A percentile compares a stretch with the other conserved stretches of the same genome.
These are phyloP conservation scores for Cyprinodon brontotheroides DNA, from an alignment of 2,113 vertebrate species.

Conservation along the genomic window DNA sequence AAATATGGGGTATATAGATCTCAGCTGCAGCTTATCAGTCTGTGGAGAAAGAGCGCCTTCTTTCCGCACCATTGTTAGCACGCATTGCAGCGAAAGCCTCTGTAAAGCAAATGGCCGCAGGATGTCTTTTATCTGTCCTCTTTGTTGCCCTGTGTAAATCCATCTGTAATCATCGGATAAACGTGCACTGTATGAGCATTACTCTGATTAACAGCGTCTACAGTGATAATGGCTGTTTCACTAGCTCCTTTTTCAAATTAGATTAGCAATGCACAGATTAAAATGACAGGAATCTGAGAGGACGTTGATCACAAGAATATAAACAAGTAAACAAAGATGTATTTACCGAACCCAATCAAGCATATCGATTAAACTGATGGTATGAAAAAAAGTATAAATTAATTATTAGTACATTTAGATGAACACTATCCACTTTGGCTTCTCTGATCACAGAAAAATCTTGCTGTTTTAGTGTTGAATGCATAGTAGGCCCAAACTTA, in stretches of 20 bases:
- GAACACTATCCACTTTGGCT: too few species aligned
- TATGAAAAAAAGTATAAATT: not conserved
- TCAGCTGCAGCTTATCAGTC: conserved; percentile 16
- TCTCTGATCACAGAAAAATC: too few species aligned
- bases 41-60: not conserved
- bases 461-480: too few species aligned
- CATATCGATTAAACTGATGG: not conserved
- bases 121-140: conserved; percentile 12
- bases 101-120: conserved; percentile 4
- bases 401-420: not conserved
- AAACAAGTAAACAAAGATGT: not conserved
- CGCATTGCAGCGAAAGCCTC: conserved; percentile 6
- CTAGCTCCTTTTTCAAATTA: not conserved
- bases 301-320: not conserved
- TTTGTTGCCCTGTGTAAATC: conserved; percentile 2
- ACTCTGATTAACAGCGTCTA: too few species aligned
- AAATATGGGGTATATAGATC: conserved; percentile 27
- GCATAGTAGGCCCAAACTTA: too few species aligned
- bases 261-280: not conserved
- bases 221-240: too few species aligned
- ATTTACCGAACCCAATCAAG: not conserved
- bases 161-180: not conserved
- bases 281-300: not conserved
- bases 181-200: too few species aligned
- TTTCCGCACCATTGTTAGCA: not conserved